Evolutionary conservation across 1,140 invertebrate species (phyloP), one percentile per base, ranked within the genome.

Genomic region (Rhagoletis pomonella): DNA sequence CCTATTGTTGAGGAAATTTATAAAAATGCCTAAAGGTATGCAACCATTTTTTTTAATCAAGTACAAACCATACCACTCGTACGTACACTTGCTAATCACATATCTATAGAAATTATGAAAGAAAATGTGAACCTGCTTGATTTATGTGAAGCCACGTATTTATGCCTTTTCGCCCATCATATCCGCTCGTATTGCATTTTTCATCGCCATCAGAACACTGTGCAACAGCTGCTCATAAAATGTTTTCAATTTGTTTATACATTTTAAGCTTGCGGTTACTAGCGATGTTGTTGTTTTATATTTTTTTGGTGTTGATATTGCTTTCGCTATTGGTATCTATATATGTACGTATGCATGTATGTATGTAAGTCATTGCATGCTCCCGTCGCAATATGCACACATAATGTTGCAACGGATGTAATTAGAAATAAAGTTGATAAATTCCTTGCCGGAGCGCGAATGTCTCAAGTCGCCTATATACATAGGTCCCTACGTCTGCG

Each of bases 391-490:
- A 50, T 73, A 42, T 73, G 69, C 69, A 47, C 69, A 44, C 69
- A 17, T 73, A 47, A 73, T 73, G 69, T 73, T 44, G 39, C 69
- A 73, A 73, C 69, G 69, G 69, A 73, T 73, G 69, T 73, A 73
- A 73, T 73, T 73, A 73, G 69, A 73, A 12, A 14, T 17, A 73
- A 67, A 73, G 12, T 73, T 73, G 69, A 73, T 73, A 73, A 73
- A 73, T 73, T 73, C 69, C 69, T 50, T 73, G 17, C 7, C 69
- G 64, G 19, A 39, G 64, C 64, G 39, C 1, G 19, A 39, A 39
- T 39, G 19, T 42, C 29, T 9, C 29, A 19, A 29, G 7, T 5
- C 19, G 5, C 3, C 50, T 7, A 55, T 7, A 10, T 55, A 4
- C 9, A 6, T 55, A 5, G 19, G 29, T 67, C 39, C 4, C 1